A percentile compares a stretch with the other conserved stretches of the same genome.
phyloP scores from a whole-genome alignment of 37 sponge, comb jelly and placozoan genomes.

The Chondrosia reniformis region DNA sequence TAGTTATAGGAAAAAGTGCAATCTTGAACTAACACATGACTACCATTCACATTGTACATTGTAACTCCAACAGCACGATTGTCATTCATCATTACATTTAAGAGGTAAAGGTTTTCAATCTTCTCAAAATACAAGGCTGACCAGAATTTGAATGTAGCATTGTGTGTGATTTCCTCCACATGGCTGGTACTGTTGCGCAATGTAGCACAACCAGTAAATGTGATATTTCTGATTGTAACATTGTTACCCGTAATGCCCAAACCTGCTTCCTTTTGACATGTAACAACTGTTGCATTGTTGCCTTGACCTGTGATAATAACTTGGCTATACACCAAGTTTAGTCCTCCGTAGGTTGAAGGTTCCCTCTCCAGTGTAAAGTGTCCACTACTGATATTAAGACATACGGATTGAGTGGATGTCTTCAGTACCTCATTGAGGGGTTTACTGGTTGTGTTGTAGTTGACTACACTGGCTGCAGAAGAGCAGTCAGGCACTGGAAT shows the following conservation, averaged over 20 bases:
- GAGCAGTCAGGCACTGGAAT: too few relatives aligned
- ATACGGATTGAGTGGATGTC: too few relatives aligned
- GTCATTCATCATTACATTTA: neutral
- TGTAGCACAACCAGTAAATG: slow-evolving; percentile 15
- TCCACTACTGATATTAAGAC: too few relatives aligned
- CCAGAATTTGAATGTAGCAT: neutral
- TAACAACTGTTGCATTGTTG: neutral
- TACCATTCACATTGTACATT: slow-evolving; percentile 38
- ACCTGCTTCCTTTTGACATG: slow-evolving; percentile 16
- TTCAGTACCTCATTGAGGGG: too few relatives aligned
- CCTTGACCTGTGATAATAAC: neutral
- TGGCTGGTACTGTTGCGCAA: slow-evolving; percentile 39
- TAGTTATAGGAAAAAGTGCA: slow-evolving; percentile 24
- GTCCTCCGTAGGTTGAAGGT: too few relatives aligned
- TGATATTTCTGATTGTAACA: neutral
- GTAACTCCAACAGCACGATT: slow-evolving; percentile 22
- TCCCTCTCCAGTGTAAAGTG: too few relatives aligned
- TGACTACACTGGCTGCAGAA: too few relatives aligned
- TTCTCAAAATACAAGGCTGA: slow-evolving; percentile 28
- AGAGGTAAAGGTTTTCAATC: slow-evolving; percentile 19
- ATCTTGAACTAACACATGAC: neutral
- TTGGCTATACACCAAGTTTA: neutral
- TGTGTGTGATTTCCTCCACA: neutral
- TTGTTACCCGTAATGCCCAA: slow-evolving; percentile 20
- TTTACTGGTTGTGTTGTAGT: too few relatives aligned